Base-by-base conservation (phyloP, 2,113 vertebrate genomes). In the Chaenogobius annularis region DNA sequence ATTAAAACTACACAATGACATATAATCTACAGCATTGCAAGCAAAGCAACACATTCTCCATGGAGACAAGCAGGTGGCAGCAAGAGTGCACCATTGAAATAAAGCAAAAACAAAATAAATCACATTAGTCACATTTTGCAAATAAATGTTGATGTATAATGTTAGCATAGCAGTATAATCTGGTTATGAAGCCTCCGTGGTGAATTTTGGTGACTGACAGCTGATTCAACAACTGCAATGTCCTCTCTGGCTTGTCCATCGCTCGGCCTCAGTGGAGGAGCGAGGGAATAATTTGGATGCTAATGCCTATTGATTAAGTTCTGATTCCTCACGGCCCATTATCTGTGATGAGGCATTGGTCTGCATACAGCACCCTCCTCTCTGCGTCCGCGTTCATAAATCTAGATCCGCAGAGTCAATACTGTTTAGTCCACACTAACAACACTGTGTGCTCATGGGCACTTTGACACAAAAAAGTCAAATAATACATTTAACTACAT, bases 291-390 rank as follows among this genome's bases (percentile, higher is more conserved):
- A 87, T 85, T 77, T 47, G 70, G 78, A 82, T 77, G 79, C 47
- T 87, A 83, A 86, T 75, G 77, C 80, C 70, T 83, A 86, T 83
- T 79, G 82, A 87, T 86, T 89, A 63, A 73, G 44, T 64, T 83
- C 75, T 82, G 79, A 87, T 86, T 86, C 80, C 82, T 83, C 52
- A 69, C 31, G 66, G 74, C 67, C 71, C 74, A 86, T 90, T 86
- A 85, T 31, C 69, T 69, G 37, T 66, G 75, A 83, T 79, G 76
- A 81, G 59, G 70, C 66, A 55, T 2, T 69, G 70, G 76, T 3
- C 0, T 70, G 66, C 62, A 54, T 43, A 65, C 20, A 66, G 9
- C 58, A 1, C 82, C n/a, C 65, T n/a, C 6, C 23, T 40, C 46
- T 5, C 71, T 62, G 50, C 55, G 2, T 65, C 17, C 66, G 77